These are phyloP conservation scores for Tricholaema leucomelas DNA, from an alignment of 2,113 vertebrate genomes.

Conservation along the genomic window DNA sequence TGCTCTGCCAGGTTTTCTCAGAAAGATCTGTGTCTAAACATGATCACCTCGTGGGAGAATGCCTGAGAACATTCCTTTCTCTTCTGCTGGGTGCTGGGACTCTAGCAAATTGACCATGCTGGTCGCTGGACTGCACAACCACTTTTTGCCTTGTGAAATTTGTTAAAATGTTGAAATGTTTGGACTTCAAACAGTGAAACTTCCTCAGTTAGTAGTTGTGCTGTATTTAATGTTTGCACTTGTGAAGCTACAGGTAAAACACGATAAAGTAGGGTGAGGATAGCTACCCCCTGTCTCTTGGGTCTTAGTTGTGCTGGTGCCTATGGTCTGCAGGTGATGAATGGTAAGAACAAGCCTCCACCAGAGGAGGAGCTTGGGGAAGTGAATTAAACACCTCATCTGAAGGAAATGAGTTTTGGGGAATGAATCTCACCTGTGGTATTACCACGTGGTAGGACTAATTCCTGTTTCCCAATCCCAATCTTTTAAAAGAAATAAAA, in stretches of 20 bases:
- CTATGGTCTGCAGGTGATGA: neutral
- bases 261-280: rapidly evolving
- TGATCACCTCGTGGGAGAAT: rapidly evolving
- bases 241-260: neutral
- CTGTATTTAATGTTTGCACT: neutral
- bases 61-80: neutral
- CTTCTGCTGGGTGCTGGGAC: too few relatives aligned
- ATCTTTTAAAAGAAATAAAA: neutral
- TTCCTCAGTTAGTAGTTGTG: neutral
- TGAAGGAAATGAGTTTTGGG: neutral
- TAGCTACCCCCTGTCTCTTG: rapidly evolving
- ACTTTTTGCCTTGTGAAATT: neutral
- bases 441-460: neutral
- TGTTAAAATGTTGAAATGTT: neutral
- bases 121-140: neutral
- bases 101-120: too few relatives aligned
- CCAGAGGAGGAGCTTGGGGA: neutral
- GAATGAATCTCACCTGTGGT: neutral
- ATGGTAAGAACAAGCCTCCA: neutral
- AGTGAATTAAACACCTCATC: rapidly evolving
- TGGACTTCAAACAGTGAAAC: neutral
- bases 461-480: neutral
- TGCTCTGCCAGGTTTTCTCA: rapidly evolving
- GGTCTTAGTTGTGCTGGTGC: neutral
- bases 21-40: neutral